Base-by-base conservation (phyloP, 2,888 invertebrate species). In the Aleiodes alternator region DNA sequence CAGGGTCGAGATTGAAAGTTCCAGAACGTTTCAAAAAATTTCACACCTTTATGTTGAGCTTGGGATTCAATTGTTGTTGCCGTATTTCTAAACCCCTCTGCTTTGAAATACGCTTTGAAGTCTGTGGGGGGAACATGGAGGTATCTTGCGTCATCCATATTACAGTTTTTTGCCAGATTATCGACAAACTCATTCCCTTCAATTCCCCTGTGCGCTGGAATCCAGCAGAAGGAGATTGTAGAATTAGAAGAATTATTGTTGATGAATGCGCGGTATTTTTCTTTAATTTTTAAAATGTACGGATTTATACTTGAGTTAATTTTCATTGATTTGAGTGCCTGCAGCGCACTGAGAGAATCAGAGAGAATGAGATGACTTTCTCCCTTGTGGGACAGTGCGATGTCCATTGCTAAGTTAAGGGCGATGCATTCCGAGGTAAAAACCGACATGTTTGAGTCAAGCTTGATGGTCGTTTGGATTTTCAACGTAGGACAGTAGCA, bases 141-240 rank as follows among this genome's bases (percentile, higher is more conserved):
- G 14, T n/a, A 56, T 56, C 31, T 4, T 4, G 2, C 38, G 12
- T 23, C 5, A 12, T 14, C 53, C 8, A 16, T 57, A n/a, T 14
- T 16, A 71, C 74, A 3, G 9, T 59, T 51, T 48, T 74, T 74
- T 3, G 74, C 78, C 14, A 64, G 59, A 43, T 38, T 48, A 14
- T 75, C 77, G 7, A 73, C 76, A 9, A 16, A 16, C 53, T 76
- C 76, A 43, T 78, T 73, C 7, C 78, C 78, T n/a, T 38, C 51
- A 14, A 73, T 76, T 23, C 73, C 72, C 8, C 11, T 71, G 48
- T 78, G 76, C 0, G 76, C 48, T 29, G 76, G 78, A 38, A 78
- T 61, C 76, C 69, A 78, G n/a, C 11, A 14, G 23, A 78, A 69
- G 11, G 57, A 64, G 0, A 78, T 69, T 43, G 64, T 55, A 8